Percentiles rank a stretch among this genome's conserved stretches.
Conservation (phyloP, 2,113 vertebrate species). For the Sorex fumeus region DNA sequence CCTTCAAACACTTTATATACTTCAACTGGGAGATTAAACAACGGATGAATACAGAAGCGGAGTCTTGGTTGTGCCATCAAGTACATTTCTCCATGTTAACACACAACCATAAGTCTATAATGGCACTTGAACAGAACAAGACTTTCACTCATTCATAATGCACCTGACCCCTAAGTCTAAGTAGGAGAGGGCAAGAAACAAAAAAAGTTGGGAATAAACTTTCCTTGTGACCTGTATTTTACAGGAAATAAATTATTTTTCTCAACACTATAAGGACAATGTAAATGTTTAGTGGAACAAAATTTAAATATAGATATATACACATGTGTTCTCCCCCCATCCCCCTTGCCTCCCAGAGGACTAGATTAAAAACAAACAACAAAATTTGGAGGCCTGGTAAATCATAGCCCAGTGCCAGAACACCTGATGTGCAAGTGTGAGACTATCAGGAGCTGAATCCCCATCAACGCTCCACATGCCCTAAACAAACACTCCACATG, state of each 20-base stretch:
- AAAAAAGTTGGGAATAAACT: slow-evolving; percentile 4
- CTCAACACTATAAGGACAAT: slow-evolving; percentile 1
- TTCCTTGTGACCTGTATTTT: slow-evolving; percentile 21
- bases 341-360: not conserved
- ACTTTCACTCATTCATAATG: not conserved
- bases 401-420: too few relatives aligned
- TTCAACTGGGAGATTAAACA: too few relatives aligned
- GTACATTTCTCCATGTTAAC: slow-evolving; percentile 16
- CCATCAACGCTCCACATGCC: too few relatives aligned
- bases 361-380: slow-evolving; percentile 33
- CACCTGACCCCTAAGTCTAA: not conserved
- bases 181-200: not conserved
- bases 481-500: too few relatives aligned
- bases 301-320: not conserved
- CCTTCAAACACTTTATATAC: too few relatives aligned
- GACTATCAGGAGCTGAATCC: too few relatives aligned
- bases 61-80: not conserved
- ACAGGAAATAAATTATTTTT: slow-evolving; percentile 2
- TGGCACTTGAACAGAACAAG: not conserved
- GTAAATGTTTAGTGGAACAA: slow-evolving; percentile 12
- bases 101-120: slow-evolving; percentile 6
- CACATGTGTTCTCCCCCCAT: too few relatives aligned
- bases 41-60: too few relatives aligned
- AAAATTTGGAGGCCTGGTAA: not conserved
- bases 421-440: too few relatives aligned